Base-by-base conservation (phyloP, 1,140 invertebrate genomes). In the Babylonia areolata region DNA sequence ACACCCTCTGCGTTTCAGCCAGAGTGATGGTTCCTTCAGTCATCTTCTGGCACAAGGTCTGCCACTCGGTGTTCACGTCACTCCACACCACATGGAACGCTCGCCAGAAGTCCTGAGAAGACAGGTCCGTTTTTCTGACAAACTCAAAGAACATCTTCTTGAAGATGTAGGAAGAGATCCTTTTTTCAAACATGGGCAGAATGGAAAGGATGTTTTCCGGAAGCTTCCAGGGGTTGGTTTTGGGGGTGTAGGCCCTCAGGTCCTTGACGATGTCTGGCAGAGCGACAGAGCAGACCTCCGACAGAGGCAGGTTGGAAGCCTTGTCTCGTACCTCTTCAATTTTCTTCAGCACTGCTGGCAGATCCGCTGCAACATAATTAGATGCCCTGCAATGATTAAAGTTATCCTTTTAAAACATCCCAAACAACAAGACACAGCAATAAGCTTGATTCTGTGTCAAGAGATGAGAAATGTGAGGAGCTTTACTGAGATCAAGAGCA, bases 21-120 rank as follows among this genome's bases (percentile, higher is more conserved):
- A 79, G 20, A 31, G 77, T 15, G 77, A 79, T 79, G 37, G 77
- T 42, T 42, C 77, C 77, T n/a, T 39, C 77, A 9, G 35, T 46
- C 77, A 79, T 79, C n/a, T 79, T 39, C 20, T 40, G 9, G 77
- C 77, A 79, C 39, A 79, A 46, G 42, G 3, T 23, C 77, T 79
- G 3, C 77, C 77, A 79, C 39, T 79, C 77, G 0, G 3, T 31
- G 17, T 6, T 79, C 28, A 79, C 77, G 20, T 79, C 77, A 0
- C 28, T 79, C 77, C 77, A 79, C 9, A 79, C 37, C 31, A 46
- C 39, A 12, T 42, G 37, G 35, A 79, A 79, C n/a, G 77, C 77
- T 17, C 77, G 37, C 77, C 77, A 79, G 31, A 79, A 79, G 17
- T 37, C 42, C 37, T 15, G 17, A 5, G 17, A n/a, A 28, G 77